phyloP scores from a whole-genome alignment of 2,797 vertebrate species.

The Australoheros facetus region DNA sequence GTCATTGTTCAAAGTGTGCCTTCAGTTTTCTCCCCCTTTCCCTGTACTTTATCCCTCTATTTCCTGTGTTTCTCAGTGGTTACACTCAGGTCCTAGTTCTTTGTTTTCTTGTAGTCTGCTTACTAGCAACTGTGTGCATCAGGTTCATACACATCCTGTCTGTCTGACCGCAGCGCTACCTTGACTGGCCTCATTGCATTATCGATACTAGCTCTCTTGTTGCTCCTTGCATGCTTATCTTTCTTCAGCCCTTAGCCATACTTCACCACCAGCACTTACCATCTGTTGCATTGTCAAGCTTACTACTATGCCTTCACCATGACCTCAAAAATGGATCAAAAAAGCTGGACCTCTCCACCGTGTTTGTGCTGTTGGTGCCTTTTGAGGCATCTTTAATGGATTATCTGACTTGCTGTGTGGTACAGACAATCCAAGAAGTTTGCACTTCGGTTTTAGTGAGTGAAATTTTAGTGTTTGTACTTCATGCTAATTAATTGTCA shows the following conservation, averaged over 20 bases:
- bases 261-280: not conserved
- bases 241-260: not conserved
- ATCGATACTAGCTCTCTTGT: not conserved
- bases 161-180: not conserved
- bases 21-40: not conserved
- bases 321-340: not conserved
- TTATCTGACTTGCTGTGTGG: not conserved
- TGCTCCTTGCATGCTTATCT: not conserved
- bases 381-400: not conserved
- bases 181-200: not conserved
- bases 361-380: not conserved
- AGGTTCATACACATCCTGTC: not conserved
- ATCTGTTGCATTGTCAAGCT: not conserved
- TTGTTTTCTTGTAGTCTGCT: not conserved
- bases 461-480: not conserved
- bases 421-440: not conserved
- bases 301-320: not conserved
- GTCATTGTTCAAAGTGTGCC: not conserved
- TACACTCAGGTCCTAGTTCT: not conserved
- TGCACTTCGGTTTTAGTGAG: not conserved
- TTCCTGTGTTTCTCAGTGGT: not conserved
- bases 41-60: not conserved
- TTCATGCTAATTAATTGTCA: not conserved
- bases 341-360: not conserved
- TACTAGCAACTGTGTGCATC: not conserved